phyloP scores from a whole-genome alignment of 2,113 vertebrate genomes.

The Rafetus swinhoei region DNA sequence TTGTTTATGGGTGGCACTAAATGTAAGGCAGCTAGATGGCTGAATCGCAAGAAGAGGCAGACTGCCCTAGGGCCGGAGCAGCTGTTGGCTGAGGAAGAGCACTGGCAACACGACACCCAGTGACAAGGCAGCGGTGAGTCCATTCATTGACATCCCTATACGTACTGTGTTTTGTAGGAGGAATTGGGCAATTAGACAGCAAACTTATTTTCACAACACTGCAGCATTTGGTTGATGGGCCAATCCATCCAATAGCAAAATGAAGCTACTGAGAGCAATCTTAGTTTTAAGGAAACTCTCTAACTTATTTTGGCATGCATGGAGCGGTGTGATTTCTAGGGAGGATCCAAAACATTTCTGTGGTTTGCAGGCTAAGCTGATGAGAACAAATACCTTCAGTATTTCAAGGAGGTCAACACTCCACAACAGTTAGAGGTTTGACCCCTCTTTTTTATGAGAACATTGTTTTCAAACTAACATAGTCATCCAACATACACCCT shows the following conservation, averaged over 20 bases:
- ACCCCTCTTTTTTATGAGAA: background rate
- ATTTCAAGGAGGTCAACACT: background rate
- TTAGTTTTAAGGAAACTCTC: background rate
- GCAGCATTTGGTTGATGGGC: background rate
- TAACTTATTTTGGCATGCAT: background rate
- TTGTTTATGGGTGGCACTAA: no score
- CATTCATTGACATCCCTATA: background rate
- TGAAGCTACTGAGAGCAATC: background rate
- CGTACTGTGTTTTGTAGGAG: background rate
- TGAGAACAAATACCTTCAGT: conserved; percentile 21
- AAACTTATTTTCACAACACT: background rate
- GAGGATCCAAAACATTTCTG: background rate
- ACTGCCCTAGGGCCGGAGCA: no score
- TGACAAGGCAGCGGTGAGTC: no score
- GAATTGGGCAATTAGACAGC: conserved; percentile 42
- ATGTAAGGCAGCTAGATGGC: no score
- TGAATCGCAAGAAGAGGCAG: no score
- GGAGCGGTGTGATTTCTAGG: background rate
- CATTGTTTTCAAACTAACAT: rapidly evolving
- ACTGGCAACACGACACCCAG: no score
- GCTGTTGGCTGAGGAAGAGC: no score
- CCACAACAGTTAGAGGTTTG: background rate
- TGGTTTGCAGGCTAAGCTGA: conserved; percentile 22
- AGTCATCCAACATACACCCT: background rate
- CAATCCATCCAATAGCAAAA: conserved; percentile 17